These are phyloP conservation scores for Drosophila lini DNA, from an alignment of 1,140 invertebrate genomes.

Conservation along the genomic window DNA sequence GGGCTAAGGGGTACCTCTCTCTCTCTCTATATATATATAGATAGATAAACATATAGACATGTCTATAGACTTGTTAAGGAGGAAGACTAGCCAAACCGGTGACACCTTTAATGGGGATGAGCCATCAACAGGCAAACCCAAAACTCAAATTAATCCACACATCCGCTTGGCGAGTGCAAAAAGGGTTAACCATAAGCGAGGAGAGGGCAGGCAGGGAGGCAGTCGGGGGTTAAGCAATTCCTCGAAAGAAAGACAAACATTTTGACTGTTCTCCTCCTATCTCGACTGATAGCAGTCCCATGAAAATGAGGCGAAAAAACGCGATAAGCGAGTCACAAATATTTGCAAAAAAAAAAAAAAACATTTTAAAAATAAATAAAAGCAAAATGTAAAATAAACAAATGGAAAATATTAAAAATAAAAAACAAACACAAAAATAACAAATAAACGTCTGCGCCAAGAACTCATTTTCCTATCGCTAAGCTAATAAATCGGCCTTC, in stretches of 20 bases:
- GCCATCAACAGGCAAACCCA: conserved; percentile 15
- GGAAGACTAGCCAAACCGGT: neutral
- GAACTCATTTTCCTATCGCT: conserved; percentile 17
- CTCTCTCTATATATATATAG: neutral
- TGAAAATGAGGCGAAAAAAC: conserved; percentile 20
- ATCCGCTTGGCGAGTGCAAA: conserved; percentile 12
- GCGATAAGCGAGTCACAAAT: conserved; percentile 21
- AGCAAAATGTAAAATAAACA: conserved; percentile 16
- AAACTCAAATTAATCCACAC: conserved; percentile 14
- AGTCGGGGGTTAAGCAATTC: conserved; percentile 2
- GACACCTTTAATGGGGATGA: conserved; percentile 27
- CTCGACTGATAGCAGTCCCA: neutral
- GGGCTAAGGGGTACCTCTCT: neutral
- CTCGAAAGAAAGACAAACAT: conserved; percentile 9
- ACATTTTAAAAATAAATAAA: conserved; percentile 13
- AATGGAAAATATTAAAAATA: conserved; percentile 22
- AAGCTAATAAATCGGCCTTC: conserved; percentile 2
- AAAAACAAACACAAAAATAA: conserved; percentile 10
- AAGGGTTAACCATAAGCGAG: conserved; percentile 1
- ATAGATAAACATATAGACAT: neutral
- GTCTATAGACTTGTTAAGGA: neutral
- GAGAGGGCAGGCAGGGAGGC: neutral
- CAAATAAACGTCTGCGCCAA: conserved; percentile 10
- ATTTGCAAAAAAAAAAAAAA: conserved; percentile 30
- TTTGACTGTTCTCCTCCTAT: conserved; percentile 15